Base-by-base conservation (phyloP, 2,888 invertebrate genomes). In the Microdon myrmicae region DNA sequence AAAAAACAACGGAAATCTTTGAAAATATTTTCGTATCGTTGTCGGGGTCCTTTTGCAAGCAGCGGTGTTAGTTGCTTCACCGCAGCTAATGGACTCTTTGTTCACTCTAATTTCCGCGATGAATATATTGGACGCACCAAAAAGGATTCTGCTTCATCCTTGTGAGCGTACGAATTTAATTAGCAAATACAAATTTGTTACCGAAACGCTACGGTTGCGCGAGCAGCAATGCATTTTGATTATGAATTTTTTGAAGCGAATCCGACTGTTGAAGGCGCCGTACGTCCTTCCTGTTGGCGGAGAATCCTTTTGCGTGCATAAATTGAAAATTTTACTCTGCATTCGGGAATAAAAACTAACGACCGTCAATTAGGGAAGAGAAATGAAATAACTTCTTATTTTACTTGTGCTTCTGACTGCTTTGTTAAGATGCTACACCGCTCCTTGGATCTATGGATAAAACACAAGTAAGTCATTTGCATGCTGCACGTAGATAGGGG, bases 21-120 rank as follows among this genome's bases (percentile, higher is more conserved):
- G n/a, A n/a, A n/a, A n/a, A n/a, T n/a, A n/a, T n/a, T n/a, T n/a
- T n/a, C n/a, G n/a, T n/a, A n/a, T n/a, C n/a, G n/a, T n/a, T n/a
- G n/a, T n/a, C n/a, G n/a, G n/a, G n/a, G n/a, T n/a, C n/a, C n/a
- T n/a, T n/a, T n/a, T n/a, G n/a, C n/a, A n/a, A n/a, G n/a, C n/a
- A n/a, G n/a, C n/a, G n/a, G n/a, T n/a, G n/a, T n/a, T n/a, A n/a
- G 34, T 51, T 39, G 45, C 29, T 39, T 14, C 22, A 34, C 49
- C 51, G 39, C 58, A 39, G 45, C 44, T 45, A 51, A 59, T 59
- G 58, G 39, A 44, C 51, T 58, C 44, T 44, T 58, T 44, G 51
- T 39, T 45, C 58, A 45, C 45, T 39, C 12, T 31, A 38, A 58
- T 29, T 22, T 43, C 38, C 20, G 10, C 31, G 23, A 9, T 12